Conservation (phyloP, 2,888 invertebrate genomes). For the Ametastegia equiseti region DNA sequence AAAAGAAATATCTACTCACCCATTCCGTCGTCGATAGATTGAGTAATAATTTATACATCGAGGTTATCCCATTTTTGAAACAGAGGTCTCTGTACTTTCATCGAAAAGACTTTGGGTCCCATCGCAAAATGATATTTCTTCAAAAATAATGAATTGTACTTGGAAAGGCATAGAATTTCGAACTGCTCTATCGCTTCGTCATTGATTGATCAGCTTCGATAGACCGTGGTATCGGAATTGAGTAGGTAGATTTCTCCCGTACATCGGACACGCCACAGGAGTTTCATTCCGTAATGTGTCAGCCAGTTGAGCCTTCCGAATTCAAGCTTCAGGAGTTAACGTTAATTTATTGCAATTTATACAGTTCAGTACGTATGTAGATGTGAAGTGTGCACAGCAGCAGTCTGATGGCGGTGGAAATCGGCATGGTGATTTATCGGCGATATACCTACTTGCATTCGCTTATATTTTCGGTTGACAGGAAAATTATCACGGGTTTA, state of each 20-base stretch:
- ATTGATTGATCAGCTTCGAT: neutral
- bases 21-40: no score
- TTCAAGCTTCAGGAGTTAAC: neutral
- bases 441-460: neutral
- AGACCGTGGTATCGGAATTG: neutral
- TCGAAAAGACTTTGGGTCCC: no score
- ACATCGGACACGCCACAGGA: neutral
- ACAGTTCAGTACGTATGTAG: neutral
- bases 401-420: neutral
- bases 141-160: neutral
- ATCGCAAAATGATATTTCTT: no score
- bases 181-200: neutral
- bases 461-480: neutral
- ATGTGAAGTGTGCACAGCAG: neutral
- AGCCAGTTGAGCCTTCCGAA: neutral
- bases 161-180: neutral
- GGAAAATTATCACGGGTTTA: conserved; percentile 2
- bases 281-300: conserved; percentile 13
- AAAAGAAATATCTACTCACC: no score
- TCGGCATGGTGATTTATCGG: neutral
- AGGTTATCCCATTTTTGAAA: no score
- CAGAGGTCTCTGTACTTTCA: no score
- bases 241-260: neutral
- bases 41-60: no score
- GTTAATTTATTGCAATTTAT: conserved; percentile 15